A percentile compares a stretch with the other conserved stretches of the same genome.
Conservation (phyloP, 2,888 invertebrate genomes). For the Cartodere bifasciata region DNA sequence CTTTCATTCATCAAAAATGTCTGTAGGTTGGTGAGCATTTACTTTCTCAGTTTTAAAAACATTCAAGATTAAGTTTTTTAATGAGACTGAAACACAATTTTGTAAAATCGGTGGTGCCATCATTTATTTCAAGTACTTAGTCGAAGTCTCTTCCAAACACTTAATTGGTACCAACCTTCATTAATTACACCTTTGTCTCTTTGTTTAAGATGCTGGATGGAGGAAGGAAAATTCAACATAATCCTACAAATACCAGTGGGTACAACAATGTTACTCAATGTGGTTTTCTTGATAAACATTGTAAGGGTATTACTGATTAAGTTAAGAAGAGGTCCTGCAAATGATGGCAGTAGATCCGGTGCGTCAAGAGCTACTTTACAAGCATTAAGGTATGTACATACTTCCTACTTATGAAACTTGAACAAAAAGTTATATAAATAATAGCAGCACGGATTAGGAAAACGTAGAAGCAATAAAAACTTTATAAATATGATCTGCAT, state of each 20-base stretch:
- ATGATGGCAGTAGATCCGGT: constrained; percentile 40
- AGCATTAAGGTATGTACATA: constrained; percentile 48
- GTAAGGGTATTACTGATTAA: constrained; percentile 76
- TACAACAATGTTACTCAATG: constrained; percentile 67
- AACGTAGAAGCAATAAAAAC: no score
- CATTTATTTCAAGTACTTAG: no score
- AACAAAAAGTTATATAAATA: neutral
- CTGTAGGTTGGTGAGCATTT: no score
- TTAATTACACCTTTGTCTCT: constrained; percentile 3
- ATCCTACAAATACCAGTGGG: constrained; percentile 69
- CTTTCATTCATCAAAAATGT: no score
- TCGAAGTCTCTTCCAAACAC: no score
- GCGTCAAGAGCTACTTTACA: constrained; percentile 63
- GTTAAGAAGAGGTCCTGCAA: constrained; percentile 56
- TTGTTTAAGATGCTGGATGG: constrained; percentile 36
- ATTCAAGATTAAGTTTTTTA: no score
- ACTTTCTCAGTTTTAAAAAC: no score
- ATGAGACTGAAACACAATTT: no score
- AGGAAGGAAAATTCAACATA: constrained; percentile 51
- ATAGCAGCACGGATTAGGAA: no score
- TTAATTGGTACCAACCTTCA: no score
- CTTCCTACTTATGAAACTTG: neutral
- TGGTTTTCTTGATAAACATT: constrained; percentile 80
- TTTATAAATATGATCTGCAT: no score
- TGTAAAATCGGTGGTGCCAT: no score